Evolutionary conservation across 1,140 invertebrate species (phyloP).

Genomic region (Drosophila azteca): DNA sequence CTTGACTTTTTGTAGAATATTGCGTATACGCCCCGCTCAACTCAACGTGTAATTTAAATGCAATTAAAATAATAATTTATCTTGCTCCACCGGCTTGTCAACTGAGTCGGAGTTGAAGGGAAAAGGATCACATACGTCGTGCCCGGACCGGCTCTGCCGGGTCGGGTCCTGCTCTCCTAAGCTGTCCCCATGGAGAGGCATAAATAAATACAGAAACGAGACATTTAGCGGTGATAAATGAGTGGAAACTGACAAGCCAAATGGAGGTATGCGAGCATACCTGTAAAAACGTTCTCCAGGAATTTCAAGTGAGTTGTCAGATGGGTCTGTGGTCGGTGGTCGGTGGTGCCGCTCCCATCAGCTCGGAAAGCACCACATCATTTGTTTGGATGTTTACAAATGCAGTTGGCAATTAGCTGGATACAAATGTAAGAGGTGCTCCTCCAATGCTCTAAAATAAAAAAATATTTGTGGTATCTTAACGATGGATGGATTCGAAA

Average conservation of each 20-base stretch:
- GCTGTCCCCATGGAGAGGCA: constrained; percentile 33
- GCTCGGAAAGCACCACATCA: constrained; percentile 29
- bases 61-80: constrained; percentile 82
- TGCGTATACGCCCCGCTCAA: constrained; percentile 46
- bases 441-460: too few relatives aligned
- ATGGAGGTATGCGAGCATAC: constrained; percentile 48
- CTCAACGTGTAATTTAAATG: constrained; percentile 74
- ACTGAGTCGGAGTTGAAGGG: constrained; percentile 25
- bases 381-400: constrained; percentile 24
- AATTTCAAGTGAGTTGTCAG: constrained; percentile 38
- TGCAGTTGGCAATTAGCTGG: constrained; percentile 45
- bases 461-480: too few relatives aligned
- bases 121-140: constrained; percentile 54
- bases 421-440: too few relatives aligned
- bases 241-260: constrained; percentile 68
- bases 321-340: background rate
- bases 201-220: constrained; percentile 50
- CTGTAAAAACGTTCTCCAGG: constrained; percentile 16
- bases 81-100: constrained; percentile 68
- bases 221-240: constrained; percentile 72
- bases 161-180: constrained; percentile 6
- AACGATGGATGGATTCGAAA: background rate
- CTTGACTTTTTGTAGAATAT: constrained; percentile 58
- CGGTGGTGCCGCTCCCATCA: background rate
- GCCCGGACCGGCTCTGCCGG: too few relatives aligned